These are phyloP conservation scores for Proctacanthus coquilletti DNA, from an alignment of 1,140 invertebrate species.

Conservation along the genomic window DNA sequence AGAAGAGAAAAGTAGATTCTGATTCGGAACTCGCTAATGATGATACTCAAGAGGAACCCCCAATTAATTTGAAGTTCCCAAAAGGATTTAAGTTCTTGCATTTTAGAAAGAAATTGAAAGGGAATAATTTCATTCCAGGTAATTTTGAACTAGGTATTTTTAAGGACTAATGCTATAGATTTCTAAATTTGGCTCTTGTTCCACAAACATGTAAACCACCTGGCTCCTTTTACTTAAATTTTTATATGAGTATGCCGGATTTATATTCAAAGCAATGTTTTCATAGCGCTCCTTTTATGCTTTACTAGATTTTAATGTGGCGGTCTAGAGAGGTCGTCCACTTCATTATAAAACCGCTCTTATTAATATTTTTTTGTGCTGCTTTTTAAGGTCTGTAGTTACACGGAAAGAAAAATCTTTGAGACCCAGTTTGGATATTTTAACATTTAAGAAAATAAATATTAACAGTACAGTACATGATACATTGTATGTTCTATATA, in stretches of 20 bases:
- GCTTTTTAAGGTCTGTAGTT: not conserved
- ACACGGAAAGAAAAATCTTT: not conserved
- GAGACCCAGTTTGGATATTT: no score
- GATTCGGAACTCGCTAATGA: no score
- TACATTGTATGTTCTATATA: not conserved
- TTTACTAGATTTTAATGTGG: not conserved
- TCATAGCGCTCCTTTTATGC: not conserved
- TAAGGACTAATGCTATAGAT: not conserved
- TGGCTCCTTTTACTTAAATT: not conserved
- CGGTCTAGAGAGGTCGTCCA: no score
- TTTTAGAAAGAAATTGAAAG: conserved; percentile 19
- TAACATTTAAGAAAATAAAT: no score
- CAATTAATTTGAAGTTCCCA: conserved; percentile 15
- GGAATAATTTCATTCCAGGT: conserved; percentile 24
- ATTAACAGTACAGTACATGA: no score
- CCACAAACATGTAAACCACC: not conserved
- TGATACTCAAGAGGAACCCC: no score
- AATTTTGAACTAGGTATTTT: not conserved
- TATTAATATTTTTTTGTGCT: not conserved
- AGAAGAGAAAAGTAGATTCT: no score
- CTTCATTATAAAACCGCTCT: not conserved
- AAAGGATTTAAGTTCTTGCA: conserved; percentile 26
- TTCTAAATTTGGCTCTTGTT: not conserved
- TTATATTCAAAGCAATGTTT: not conserved
- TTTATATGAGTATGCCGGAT: not conserved